These are phyloP conservation scores for Magallana ariakensis DNA, from an alignment of 1,140 invertebrate genomes.

Conservation along the genomic window DNA sequence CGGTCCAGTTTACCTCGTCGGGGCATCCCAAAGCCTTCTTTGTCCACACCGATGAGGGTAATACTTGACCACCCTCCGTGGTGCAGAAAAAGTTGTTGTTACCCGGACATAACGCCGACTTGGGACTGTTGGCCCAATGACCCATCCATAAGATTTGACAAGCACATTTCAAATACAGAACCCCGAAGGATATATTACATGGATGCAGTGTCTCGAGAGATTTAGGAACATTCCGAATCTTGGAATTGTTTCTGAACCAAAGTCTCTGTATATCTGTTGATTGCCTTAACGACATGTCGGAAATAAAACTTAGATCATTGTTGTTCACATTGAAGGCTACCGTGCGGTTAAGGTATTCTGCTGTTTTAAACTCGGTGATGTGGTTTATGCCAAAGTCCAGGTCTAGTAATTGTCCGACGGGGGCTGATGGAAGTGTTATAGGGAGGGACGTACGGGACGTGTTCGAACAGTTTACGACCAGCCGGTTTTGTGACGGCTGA, in stretches of 20 bases:
- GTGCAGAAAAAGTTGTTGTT: background rate
- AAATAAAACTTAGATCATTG: background rate
- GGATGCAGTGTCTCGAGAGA: conserved; percentile 28
- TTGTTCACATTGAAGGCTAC: conserved; percentile 19
- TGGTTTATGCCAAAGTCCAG: conserved; percentile 32
- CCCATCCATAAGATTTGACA: conserved; percentile 45
- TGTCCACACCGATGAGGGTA: background rate
- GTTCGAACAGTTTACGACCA: conserved; percentile 48
- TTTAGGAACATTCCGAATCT: background rate
- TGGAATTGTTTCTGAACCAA: background rate
- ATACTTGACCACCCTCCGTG: background rate
- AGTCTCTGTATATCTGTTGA: background rate
- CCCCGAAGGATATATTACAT: conserved; percentile 4
- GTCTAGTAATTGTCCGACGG: background rate
- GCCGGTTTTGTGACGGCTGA: conserved; percentile 18
- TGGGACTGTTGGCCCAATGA: conserved; percentile 16
- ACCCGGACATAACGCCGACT: background rate
- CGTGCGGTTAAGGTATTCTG: background rate
- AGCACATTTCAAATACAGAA: conserved; percentile 3
- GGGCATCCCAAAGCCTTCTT: background rate
- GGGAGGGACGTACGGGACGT: background rate
- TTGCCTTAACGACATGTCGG: background rate
- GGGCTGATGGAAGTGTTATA: background rate
- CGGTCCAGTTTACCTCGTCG: background rate
- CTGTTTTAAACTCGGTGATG: background rate